phyloP scores from a whole-genome alignment of 2,888 invertebrate species.

The Aplocera efformata region DNA sequence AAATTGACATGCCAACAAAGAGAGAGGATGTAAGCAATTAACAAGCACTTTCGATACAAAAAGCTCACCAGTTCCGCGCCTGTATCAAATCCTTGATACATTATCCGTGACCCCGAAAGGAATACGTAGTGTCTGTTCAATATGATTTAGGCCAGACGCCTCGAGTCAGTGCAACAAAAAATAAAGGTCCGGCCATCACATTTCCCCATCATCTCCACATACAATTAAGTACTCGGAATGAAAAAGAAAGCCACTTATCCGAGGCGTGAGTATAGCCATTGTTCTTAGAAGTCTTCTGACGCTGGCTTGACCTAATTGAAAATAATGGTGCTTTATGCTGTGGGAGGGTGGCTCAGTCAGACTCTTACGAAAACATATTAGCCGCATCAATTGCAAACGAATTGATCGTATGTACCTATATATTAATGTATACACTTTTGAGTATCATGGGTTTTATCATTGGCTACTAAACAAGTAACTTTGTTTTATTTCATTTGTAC shows the following conservation, averaged over 20 bases:
- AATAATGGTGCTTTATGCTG: constrained; percentile 75
- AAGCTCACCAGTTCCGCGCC: constrained; percentile 39
- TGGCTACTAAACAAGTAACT: constrained; percentile 49
- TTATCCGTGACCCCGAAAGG: constrained; percentile 42
- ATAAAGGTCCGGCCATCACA: constrained; percentile 53
- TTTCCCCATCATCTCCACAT: constrained; percentile 63
- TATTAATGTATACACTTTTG: constrained; percentile 20
- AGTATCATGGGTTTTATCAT: constrained; percentile 45
- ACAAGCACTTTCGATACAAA: constrained; percentile 63
- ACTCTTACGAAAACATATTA: constrained; percentile 62
- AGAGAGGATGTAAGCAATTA: constrained; percentile 75
- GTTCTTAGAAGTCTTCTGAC: constrained; percentile 72
- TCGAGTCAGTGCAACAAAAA: constrained; percentile 41
- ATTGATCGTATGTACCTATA: constrained; percentile 25
- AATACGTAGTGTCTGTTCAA: constrained; percentile 30
- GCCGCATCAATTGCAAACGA: constrained; percentile 39
- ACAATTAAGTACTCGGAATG: constrained; percentile 65
- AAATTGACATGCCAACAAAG: constrained; percentile 76
- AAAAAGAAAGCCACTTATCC: constrained; percentile 71
- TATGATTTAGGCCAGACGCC: constrained; percentile 52
- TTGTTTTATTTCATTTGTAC: constrained; percentile 39
- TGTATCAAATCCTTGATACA: constrained; percentile 39
- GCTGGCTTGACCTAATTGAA: constrained; percentile 77
- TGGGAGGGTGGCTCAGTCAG: constrained; percentile 44
- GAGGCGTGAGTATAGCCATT: constrained; percentile 72